Evolutionary conservation across 2,888 invertebrate species (phyloP).

Genomic region (Lithophane semibrunnea): DNA sequence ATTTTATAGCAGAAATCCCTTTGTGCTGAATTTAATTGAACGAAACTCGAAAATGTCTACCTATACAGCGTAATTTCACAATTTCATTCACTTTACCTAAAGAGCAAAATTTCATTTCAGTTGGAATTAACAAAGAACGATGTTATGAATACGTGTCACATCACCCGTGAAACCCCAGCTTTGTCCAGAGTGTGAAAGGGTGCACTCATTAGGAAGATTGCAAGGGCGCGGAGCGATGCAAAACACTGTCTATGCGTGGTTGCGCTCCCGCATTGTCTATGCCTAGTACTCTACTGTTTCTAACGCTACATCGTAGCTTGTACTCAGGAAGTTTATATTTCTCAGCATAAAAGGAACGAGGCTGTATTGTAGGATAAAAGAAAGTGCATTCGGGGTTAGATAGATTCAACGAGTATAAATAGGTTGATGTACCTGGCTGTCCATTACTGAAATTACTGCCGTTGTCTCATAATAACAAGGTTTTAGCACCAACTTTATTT

Average conservation of each 20-base stretch:
- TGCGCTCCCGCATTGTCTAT: conserved; percentile 82
- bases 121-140: conserved; percentile 81
- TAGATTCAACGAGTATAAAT: conserved; percentile 75
- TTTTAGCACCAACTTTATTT: not conserved
- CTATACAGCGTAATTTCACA: conserved; percentile 32
- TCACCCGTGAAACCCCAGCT: conserved; percentile 88
- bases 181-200: conserved; percentile 89
- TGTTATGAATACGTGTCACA: conserved; percentile 85
- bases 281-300: conserved; percentile 78
- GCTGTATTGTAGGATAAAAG: conserved; percentile 77
- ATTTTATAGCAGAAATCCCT: not conserved
- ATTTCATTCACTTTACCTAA: conserved; percentile 61
- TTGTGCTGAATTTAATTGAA: conserved; percentile 3
- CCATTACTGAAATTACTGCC: conserved; percentile 82
- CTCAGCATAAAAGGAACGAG: conserved; percentile 80
- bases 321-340: conserved; percentile 83
- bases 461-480: conserved; percentile 1
- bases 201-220: conserved; percentile 91
- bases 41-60: not conserved
- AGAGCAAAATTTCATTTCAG: conserved; percentile 77
- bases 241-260: conserved; percentile 84
- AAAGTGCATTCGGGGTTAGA: conserved; percentile 84
- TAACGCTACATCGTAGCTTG: conserved; percentile 76
- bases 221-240: conserved; percentile 83
- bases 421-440: conserved; percentile 70